These are phyloP conservation scores for Chanos chanos DNA, from an alignment of 2,797 vertebrate genomes.

Conservation along the genomic window DNA sequence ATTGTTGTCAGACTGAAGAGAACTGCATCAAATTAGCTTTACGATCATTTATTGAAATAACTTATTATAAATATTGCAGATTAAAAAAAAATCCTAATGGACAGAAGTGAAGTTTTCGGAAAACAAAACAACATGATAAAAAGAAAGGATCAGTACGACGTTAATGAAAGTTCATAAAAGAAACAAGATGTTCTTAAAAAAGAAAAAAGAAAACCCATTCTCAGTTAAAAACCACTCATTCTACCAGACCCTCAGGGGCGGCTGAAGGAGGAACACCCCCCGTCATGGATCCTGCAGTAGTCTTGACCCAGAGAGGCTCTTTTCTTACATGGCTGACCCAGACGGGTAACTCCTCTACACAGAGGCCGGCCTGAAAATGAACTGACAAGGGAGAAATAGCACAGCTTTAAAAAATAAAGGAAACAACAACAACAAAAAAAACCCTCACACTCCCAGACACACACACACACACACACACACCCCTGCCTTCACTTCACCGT, in stretches of 20 bases:
- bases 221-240: no score
- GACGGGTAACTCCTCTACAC: constrained; percentile 74
- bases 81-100: background rate
- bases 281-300: constrained; percentile 75
- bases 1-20: no score
- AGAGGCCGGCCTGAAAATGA: constrained; percentile 58
- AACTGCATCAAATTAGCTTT: no score
- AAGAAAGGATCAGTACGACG: background rate
- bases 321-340: constrained; percentile 73
- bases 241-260: no score
- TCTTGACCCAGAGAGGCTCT: constrained; percentile 64
- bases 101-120: background rate
- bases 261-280: constrained; percentile 41
- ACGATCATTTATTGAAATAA: no score
- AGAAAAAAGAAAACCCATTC: background rate
- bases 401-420: background rate
- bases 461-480: background rate
- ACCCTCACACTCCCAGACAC: background rate
- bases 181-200: background rate
- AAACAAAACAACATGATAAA: background rate
- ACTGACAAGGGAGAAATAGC: constrained; percentile 41
- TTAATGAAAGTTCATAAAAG: background rate
- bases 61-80: constrained; percentile 7
- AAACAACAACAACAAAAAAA: background rate
- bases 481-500: background rate